Evolutionary conservation across 2,797 vertebrate species (phyloP).

Genomic region (Anguilla marmorata): DNA sequence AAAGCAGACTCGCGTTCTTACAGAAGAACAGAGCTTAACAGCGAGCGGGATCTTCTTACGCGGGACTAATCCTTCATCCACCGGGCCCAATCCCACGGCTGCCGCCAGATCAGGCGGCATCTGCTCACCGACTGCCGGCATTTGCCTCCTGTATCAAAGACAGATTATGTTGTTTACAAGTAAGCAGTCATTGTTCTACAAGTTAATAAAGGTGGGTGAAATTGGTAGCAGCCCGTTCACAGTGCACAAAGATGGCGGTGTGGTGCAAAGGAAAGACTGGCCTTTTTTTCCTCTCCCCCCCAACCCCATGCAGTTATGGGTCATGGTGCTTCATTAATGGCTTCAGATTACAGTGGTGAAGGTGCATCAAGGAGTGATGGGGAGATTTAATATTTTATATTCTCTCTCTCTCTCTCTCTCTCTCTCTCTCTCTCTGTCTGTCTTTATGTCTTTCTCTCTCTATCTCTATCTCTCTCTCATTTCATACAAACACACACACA

Average conservation of each 20-base stretch:
- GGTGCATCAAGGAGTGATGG: not conserved
- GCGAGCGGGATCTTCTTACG: constrained; percentile 73
- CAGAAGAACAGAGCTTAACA: constrained; percentile 58
- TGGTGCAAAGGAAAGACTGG: not conserved
- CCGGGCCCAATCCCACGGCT: constrained; percentile 66
- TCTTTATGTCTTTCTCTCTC: not conserved
- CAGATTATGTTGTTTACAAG: constrained; percentile 70
- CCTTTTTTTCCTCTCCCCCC: not conserved
- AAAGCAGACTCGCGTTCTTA: constrained; percentile 27
- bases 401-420: not conserved
- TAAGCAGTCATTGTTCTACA: constrained; percentile 44
- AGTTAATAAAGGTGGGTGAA: not conserved
- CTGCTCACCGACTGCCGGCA: constrained; percentile 60
- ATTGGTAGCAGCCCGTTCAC: not conserved
- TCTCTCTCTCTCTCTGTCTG: not conserved
- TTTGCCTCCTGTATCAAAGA: constrained; percentile 65
- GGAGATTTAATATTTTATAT: not conserved
- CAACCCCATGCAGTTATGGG: not conserved
- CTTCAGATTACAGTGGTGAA: not conserved
- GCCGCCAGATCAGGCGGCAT: constrained; percentile 64
- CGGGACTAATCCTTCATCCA: constrained; percentile 80
- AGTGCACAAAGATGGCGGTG: not conserved
- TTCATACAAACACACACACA: not conserved
- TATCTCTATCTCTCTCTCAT: not conserved
- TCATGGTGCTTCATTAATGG: not conserved